Evolutionary conservation across 2,888 invertebrate genomes (phyloP).

Genomic region (Zeuzera pyrina): DNA sequence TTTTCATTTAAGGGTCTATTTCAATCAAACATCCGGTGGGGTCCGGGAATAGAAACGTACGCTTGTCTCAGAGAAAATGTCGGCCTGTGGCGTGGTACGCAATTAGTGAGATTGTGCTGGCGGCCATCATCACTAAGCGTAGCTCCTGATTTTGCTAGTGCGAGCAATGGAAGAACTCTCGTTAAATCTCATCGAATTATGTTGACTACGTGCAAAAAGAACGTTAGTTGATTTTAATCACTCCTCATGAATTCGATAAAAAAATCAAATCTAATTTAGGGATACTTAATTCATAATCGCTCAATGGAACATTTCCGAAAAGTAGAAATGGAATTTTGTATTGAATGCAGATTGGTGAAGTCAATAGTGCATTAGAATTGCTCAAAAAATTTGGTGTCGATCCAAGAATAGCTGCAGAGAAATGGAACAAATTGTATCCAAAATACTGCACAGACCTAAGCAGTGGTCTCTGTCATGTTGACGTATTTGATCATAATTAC

Average conservation of each 20-base stretch:
- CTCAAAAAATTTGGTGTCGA: slow-evolving; percentile 38
- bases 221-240: slow-evolving; percentile 22
- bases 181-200: slow-evolving; percentile 31
- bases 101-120: slow-evolving; percentile 59
- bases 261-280: too few relatives aligned
- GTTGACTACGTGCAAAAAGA: slow-evolving; percentile 19
- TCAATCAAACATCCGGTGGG: slow-evolving; percentile 64
- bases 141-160: slow-evolving; percentile 31
- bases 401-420: slow-evolving; percentile 32
- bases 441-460: slow-evolving; percentile 40
- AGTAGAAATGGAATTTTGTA: too few relatives aligned
- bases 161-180: slow-evolving; percentile 18
- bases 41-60: slow-evolving; percentile 68
- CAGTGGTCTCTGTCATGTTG: slow-evolving; percentile 35
- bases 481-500: slow-evolving; percentile 36
- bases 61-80: slow-evolving; percentile 58
- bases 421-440: slow-evolving; percentile 44
- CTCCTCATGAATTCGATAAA: too few relatives aligned
- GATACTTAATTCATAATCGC: too few relatives aligned
- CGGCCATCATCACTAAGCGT: slow-evolving; percentile 30
- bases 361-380: slow-evolving; percentile 44
- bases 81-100: slow-evolving; percentile 67
- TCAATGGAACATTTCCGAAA: too few relatives aligned
- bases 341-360: slow-evolving; percentile 41
- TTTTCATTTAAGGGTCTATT: slow-evolving; percentile 52